phyloP scores from a whole-genome alignment of 2,797 vertebrate genomes.

The Scleropages formosus region DNA sequence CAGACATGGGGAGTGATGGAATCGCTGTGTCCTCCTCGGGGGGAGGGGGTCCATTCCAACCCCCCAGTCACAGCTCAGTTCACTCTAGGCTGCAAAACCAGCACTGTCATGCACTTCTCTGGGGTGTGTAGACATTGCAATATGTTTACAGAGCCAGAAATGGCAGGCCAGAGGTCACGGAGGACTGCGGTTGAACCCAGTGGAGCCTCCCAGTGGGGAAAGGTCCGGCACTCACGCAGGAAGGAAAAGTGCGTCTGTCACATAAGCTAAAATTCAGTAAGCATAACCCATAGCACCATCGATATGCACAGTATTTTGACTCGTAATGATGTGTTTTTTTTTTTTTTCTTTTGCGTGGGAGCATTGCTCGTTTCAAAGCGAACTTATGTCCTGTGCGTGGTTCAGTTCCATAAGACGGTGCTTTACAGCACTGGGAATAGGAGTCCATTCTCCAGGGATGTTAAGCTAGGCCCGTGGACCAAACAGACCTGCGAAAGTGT shows the following conservation, averaged over 20 bases:
- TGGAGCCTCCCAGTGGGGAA: not conserved
- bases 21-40: not conserved
- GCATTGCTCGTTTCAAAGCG: not conserved
- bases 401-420: not conserved
- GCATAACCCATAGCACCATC: not conserved
- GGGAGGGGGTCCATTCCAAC: not conserved
- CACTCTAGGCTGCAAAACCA: no score
- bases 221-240: not conserved
- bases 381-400: not conserved
- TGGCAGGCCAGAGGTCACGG: not conserved
- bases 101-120: no score
- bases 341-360: not conserved
- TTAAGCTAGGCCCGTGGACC: not conserved
- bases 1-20: not conserved
- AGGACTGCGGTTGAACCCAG: no score
- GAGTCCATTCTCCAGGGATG: not conserved
- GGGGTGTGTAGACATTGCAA: no score
- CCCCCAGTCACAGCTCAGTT: no score
- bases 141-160: not conserved
- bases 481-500: no score
- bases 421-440: not conserved
- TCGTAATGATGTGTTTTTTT: not conserved
- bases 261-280: not conserved
- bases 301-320: not conserved
- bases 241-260: not conserved